phyloP scores from a whole-genome alignment of 2,888 invertebrate genomes.

The Morpho achilles region DNA sequence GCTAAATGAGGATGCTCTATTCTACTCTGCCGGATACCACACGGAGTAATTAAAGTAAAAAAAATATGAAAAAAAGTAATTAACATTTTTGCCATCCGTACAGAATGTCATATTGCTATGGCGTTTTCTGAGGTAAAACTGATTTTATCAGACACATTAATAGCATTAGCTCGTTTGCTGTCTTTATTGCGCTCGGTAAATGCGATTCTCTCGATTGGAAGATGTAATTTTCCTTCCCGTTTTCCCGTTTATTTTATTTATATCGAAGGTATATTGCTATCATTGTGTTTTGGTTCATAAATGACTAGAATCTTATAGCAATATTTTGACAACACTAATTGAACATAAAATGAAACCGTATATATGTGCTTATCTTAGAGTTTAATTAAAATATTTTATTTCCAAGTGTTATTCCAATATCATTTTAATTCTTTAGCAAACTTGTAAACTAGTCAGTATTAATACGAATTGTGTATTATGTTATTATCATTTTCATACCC shows the following conservation, averaged over 20 bases:
- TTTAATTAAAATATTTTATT: too few relatives aligned
- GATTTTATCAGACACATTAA: slow-evolving; percentile 45
- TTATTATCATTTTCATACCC: neutral
- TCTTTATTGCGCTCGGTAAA: slow-evolving; percentile 38
- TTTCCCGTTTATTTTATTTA: slow-evolving; percentile 27
- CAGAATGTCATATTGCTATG: slow-evolving; percentile 35
- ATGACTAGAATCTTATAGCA: neutral
- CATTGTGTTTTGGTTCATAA: slow-evolving; percentile 2
- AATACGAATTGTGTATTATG: neutral
- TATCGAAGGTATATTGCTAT: slow-evolving; percentile 10
- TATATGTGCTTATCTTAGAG: too few relatives aligned
- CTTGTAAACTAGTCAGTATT: too few relatives aligned
- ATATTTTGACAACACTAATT: neutral
- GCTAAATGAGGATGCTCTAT: too few relatives aligned
- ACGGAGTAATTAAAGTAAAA: neutral
- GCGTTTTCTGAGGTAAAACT: slow-evolving; percentile 32
- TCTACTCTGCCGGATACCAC: too few relatives aligned
- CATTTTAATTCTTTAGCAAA: too few relatives aligned
- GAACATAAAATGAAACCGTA: too few relatives aligned
- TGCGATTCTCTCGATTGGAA: slow-evolving; percentile 33
- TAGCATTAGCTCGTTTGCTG: slow-evolving; percentile 43
- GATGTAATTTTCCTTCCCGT: slow-evolving; percentile 31
- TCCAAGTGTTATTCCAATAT: too few relatives aligned
- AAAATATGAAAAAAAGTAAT: neutral
- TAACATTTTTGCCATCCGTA: slow-evolving; percentile 22